A percentile compares a stretch with the other conserved stretches of the same genome.
Conservation (phyloP, 2,797 vertebrate genomes). For the Threskiornis aethiopicus region DNA sequence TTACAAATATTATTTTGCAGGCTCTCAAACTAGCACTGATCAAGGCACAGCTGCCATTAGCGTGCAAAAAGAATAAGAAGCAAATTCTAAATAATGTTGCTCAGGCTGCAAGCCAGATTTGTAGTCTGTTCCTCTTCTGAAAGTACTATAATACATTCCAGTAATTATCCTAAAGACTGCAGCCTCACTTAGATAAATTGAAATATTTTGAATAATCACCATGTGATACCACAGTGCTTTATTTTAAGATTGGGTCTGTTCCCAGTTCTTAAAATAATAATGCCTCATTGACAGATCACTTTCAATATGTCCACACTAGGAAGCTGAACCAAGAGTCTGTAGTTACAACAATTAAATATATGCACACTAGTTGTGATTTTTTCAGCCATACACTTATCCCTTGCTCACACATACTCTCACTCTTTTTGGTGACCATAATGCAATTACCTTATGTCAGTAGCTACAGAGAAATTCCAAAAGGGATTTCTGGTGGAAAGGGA, state of each 20-base stretch:
- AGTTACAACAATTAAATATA: background rate
- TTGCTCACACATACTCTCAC: background rate
- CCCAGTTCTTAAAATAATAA: background rate
- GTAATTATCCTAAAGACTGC: background rate
- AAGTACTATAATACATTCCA: background rate
- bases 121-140: background rate
- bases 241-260: background rate
- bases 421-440: background rate
- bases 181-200: background rate
- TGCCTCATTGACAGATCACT: background rate
- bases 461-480: background rate
- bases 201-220: slow-evolving; percentile 19
- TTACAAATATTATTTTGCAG: background rate
- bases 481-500: background rate
- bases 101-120: background rate
- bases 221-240: background rate
- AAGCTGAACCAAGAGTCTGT: background rate
- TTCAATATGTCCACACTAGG: background rate
- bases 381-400: background rate
- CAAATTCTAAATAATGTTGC: background rate
- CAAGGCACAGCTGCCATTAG: background rate
- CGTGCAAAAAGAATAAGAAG: background rate
- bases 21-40: background rate
- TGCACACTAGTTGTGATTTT: background rate
- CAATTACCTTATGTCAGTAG: background rate